Evolutionary conservation across 2,113 vertebrate species (phyloP), one percentile per base, ranked within the genome.

Genomic region (Piaya cayana): DNA sequence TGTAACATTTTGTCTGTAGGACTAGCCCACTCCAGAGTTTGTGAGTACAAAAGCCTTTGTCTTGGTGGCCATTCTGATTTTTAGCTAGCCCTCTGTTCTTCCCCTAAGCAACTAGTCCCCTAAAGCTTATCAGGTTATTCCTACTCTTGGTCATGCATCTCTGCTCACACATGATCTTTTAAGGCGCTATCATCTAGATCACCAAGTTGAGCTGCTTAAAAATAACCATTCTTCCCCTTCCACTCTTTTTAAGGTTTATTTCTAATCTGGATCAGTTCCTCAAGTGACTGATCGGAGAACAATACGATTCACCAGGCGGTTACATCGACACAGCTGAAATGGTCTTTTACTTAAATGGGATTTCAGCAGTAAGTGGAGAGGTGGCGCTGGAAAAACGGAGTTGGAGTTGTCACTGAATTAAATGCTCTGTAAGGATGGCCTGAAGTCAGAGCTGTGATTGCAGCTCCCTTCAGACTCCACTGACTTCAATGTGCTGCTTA

Each of bases 401-500:
- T 34, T 93, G 55, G 27, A 82, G 36, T 32, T 85, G 71, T 43
- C 45, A 32, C 71, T 29, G 63, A 72, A 85, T 90, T 90, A 65
- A 85, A 37, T 1, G 3, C 42, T 27, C 34, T 29, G 45, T 59
- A 55, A 29, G 0, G 1, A 81, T 67, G 59, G 20, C 9, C 76
- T 93, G 49, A 50, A 82, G 92, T 81, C 76, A 86, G 80, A 67
- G 37, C 20, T 62, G 75, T 72, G 74, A 69, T 16, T 76, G 74
- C 39, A 65, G n/a, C 19, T 88, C 90, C n/a, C 56, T 93, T 77
- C 68, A 70, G 42, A 70, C 60, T 92, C 71, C 37, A 13, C 50
- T 78, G 76, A 29, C 71, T 94, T 86, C 92, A 94, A 86, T 93
- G 82, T 70, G 60, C 88, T 80, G 65, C 52, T 82, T 76, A 84